Conservation (phyloP, 2,113 vertebrate genomes). For the Motacilla tschutschensis region DNA sequence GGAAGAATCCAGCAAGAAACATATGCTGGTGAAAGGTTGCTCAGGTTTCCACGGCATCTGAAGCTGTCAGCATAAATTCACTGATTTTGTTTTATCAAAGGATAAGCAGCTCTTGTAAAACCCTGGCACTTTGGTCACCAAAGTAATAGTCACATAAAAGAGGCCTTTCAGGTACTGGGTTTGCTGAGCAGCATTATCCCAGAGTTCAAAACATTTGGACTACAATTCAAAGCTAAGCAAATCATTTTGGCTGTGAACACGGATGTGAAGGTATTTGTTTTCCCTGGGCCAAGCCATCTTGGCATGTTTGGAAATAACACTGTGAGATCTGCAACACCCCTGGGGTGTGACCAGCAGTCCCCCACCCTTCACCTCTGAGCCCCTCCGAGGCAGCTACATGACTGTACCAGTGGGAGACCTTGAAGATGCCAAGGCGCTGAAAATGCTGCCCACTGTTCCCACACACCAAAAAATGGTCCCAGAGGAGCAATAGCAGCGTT, state of each 20-base stretch:
- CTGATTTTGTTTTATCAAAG: slow-evolving; percentile 60
- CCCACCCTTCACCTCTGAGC: rapidly evolving
- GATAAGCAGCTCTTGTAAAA: slow-evolving; percentile 48
- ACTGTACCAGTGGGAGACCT: neutral
- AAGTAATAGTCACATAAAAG: slow-evolving; percentile 54
- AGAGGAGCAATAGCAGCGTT: neutral
- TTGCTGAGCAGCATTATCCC: slow-evolving; percentile 21
- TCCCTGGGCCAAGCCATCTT: neutral
- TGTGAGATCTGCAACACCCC: neutral
- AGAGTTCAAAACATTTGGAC: slow-evolving; percentile 35
- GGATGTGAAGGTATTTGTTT: neutral
- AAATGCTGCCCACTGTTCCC: neutral
- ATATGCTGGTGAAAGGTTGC: slow-evolving; percentile 25
- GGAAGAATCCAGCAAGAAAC: slow-evolving; percentile 26
- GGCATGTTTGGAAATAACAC: neutral
- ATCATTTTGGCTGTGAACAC: neutral
- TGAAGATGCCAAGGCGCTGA: neutral
- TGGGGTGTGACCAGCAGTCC: neutral
- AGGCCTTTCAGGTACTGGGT: slow-evolving; percentile 16
- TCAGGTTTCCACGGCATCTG: slow-evolving; percentile 48
- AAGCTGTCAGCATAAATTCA: slow-evolving; percentile 54
- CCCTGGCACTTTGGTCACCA: slow-evolving; percentile 33
- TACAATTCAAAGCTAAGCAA: slow-evolving; percentile 36
- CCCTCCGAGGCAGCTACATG: rapidly evolving
- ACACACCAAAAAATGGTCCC: neutral